Conservation (phyloP, 2,888 invertebrate genomes). For the Theodoxus fluviatilis region DNA sequence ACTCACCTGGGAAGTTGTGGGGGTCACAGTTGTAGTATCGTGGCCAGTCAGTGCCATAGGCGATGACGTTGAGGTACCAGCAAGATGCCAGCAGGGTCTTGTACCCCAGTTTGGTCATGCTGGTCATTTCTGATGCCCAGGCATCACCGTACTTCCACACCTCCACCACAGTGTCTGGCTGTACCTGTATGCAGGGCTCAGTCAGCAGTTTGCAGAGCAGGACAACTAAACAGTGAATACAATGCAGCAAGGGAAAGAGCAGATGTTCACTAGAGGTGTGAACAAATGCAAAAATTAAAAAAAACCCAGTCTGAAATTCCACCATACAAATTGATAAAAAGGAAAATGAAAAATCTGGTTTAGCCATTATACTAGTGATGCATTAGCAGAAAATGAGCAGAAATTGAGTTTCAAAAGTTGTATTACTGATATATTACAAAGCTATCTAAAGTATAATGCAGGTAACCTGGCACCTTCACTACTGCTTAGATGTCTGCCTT, state of each 20-base stretch:
- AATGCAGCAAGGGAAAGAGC: no score
- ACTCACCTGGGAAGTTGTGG: conserved; percentile 63
- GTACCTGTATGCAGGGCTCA: conserved; percentile 39
- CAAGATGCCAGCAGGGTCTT: conserved; percentile 77
- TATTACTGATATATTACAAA: neutral
- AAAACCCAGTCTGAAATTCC: neutral
- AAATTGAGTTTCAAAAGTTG: neutral
- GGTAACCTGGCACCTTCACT: no score
- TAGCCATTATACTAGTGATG: neutral
- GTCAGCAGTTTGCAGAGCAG: neutral
- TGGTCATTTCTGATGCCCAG: conserved; percentile 60
- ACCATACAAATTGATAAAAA: neutral
- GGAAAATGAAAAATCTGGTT: no score
- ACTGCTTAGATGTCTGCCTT: no score
- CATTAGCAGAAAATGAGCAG: neutral
- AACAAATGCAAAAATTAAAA: neutral
- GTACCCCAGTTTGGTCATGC: conserved; percentile 73
- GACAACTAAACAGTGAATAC: no score
- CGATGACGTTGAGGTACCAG: conserved; percentile 86
- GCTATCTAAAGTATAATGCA: no score
- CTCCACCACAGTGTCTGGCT: conserved; percentile 78
- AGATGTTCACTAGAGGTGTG: no score
- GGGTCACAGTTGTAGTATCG: conserved; percentile 67
- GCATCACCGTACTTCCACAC: conserved; percentile 75
- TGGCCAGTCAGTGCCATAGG: conserved; percentile 67